Base-by-base conservation (phyloP, 2,113 vertebrate species). In the Cynopterus brachyotis region DNA sequence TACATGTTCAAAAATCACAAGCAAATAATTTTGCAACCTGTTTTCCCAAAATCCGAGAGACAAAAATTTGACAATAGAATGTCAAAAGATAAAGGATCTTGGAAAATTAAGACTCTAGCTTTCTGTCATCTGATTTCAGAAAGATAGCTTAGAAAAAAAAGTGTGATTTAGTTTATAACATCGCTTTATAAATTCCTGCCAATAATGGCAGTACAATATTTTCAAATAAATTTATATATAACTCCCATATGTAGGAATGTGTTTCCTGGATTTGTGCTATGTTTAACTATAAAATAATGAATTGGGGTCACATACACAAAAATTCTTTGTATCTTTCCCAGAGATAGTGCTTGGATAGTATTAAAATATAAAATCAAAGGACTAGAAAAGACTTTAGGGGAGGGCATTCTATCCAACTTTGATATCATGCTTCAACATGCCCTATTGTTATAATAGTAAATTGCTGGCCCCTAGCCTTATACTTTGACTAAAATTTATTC, bases 101-200 rank as follows among this genome's bases (percentile, higher is more conserved):
- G 57, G 32, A 37, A 94, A 64, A 80, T 79, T 91, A 87, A 94
- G 40, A 64, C 40, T 87, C 60, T 47, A 67, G 89, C 35, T 94
- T 89, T 35, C 30, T 81, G 17, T 80, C 64, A 93, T 40, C 59
- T 60, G 16, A 72, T 87, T 86, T 95, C 75, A 95, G 57, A 80
- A 84, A 6, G 28, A 89, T 79, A 10, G 24, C n/a, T 96, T 92
- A 32, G n/a, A 78, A 89, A 70, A 78, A 86, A 35, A 80, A 24
- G 4, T 92, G 67, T 79, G 47, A 66, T 62, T 92, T 73, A 78
- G 16, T 84, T 95, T 76, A 73, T 90, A 90, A 85, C 15, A 83
- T 73, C 88, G n/a, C 50, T 92, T 92, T 92, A 73, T 91, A 93
- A 92, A 79, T 94, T 92, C 94, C 69, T 67, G 50, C 66, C 59